Conservation (phyloP, 2,888 invertebrate species). For the Alloscopus bannaensis region DNA sequence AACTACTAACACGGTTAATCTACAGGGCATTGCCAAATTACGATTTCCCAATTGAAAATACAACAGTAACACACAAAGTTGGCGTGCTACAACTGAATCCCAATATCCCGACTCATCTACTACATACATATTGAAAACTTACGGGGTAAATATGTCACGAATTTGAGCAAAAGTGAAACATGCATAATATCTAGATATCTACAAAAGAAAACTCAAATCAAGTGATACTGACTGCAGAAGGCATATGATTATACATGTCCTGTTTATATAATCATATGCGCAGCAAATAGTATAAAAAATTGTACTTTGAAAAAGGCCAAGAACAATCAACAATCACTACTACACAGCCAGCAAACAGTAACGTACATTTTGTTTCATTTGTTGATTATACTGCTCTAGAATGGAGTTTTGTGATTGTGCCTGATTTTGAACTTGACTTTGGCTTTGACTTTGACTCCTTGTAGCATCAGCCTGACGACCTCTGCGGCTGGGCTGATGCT, state of each 20-base stretch:
- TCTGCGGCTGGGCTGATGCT: constrained; percentile 68
- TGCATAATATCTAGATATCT: constrained; percentile 54
- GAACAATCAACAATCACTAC: constrained; percentile 53
- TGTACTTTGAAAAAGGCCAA: constrained; percentile 31
- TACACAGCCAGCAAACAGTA: constrained; percentile 47
- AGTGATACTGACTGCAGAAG: constrained; percentile 29
- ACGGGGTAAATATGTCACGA: too few relatives aligned
- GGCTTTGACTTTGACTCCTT: constrained; percentile 67
- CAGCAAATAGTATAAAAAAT: constrained; percentile 7
- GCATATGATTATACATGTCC: constrained; percentile 44
- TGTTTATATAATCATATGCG: constrained; percentile 42
- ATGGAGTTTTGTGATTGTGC: constrained; percentile 69
- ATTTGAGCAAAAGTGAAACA: constrained; percentile 25
- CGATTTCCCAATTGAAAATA: constrained; percentile 26
- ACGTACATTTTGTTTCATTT: constrained; percentile 71
- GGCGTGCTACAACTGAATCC: constrained; percentile 3
- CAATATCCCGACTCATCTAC: not conserved
- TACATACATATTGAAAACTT: not conserved
- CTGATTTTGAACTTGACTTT: constrained; percentile 69
- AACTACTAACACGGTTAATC: not conserved
- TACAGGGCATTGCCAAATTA: constrained; percentile 28
- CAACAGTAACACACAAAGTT: constrained; percentile 10
- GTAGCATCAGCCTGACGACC: constrained; percentile 69
- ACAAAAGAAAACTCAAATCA: constrained; percentile 56
- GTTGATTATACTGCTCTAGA: constrained; percentile 71